Evolutionary conservation across 2,113 vertebrate genomes (phyloP).

Genomic region (Brienomyrus brachyistius): DNA sequence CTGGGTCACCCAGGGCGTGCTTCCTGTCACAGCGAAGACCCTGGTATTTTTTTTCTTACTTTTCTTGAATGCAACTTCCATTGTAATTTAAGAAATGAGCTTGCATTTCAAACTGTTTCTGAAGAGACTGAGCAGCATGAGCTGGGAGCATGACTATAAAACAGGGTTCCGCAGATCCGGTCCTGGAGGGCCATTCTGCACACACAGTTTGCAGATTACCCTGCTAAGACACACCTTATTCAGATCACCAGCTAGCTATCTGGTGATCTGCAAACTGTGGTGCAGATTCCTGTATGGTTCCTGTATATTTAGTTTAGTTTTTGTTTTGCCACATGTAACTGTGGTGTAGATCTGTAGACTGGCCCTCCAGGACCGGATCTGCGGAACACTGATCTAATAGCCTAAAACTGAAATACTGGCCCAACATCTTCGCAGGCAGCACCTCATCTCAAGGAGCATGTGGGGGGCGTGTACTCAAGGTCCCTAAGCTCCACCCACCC

Average conservation of each 20-base stretch:
- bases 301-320: no score
- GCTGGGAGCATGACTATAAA: not conserved
- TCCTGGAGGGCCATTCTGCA: not conserved
- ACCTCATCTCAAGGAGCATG: not conserved
- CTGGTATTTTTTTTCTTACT: not conserved
- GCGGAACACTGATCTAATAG: not conserved
- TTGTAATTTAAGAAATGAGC: no score
- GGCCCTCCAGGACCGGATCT: not conserved
- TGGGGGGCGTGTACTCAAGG: not conserved
- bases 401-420: not conserved
- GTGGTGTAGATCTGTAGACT: not conserved
- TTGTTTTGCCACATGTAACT: no score
- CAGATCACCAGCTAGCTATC: no score
- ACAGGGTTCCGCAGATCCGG: not conserved
- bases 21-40: not conserved
- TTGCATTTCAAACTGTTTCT: no score
- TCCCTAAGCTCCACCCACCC: not conserved
- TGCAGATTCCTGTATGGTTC: no score
- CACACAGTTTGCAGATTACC: no score
- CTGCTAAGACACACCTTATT: no score
- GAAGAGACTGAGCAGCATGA: no score
- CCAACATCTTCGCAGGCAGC: not conserved
- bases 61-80: not conserved
- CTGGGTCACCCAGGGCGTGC: not conserved
- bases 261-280: not conserved